Evolutionary conservation across 2,797 vertebrate species (phyloP).

Genomic region (Channallabes apus): DNA sequence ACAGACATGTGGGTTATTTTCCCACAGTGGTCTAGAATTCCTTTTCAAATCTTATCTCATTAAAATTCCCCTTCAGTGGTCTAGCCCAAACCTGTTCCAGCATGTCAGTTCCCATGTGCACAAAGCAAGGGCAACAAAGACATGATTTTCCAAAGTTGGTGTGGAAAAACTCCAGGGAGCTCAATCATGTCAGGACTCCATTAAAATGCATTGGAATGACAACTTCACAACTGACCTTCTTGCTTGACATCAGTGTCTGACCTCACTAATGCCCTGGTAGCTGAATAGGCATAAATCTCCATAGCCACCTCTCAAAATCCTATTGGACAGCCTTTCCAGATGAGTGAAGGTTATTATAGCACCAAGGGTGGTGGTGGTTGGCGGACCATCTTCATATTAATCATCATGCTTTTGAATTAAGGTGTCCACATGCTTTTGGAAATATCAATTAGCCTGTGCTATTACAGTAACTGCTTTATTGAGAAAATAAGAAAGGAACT

Average conservation of each 20-base stretch:
- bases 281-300: neutral
- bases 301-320: neutral
- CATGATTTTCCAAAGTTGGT: neutral
- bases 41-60: neutral
- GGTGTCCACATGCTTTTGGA: neutral
- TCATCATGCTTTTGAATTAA: neutral
- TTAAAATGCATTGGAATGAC: neutral
- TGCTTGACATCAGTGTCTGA: neutral
- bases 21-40: neutral
- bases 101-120: neutral
- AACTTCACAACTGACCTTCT: neutral
- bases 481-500: neutral
- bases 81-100: neutral
- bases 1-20: neutral
- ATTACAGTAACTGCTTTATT: neutral
- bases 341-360: neutral
- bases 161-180: neutral
- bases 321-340: neutral
- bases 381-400: neutral
- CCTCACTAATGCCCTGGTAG: neutral
- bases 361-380: neutral
- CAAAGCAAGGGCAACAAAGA: neutral
- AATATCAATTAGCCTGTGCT: neutral
- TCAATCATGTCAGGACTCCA: neutral
- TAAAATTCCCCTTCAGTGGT: neutral